A percentile compares a stretch with the other conserved stretches of the same genome.
Evolutionary conservation across 2,797 vertebrate genomes (phyloP).

Genomic region (Parauchenoglanis ngamensis): DNA sequence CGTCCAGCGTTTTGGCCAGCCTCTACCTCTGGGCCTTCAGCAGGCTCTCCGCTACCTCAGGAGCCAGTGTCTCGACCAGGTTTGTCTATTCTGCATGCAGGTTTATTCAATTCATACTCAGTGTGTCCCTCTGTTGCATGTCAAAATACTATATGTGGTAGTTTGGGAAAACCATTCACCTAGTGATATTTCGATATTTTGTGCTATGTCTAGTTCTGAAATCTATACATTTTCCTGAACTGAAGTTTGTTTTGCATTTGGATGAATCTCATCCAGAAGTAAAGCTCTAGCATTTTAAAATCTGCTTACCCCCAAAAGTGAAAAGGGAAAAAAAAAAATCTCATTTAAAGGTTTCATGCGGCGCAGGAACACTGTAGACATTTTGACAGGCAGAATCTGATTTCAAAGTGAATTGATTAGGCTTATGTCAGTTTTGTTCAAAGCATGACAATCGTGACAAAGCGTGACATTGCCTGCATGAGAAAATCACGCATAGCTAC

Average conservation of each 20-base stretch:
- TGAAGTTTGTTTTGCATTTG: background rate
- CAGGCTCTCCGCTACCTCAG: constrained; percentile 91
- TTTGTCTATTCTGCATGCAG: constrained; percentile 56
- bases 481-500: background rate
- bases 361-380: background rate
- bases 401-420: background rate
- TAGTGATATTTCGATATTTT: background rate
- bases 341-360: background rate
- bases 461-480: background rate
- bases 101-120: background rate
- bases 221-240: background rate
- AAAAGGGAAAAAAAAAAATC: background rate
- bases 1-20: constrained; percentile 93
- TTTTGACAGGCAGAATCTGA: constrained; percentile 20
- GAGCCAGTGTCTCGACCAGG: constrained; percentile 95
- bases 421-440: constrained; percentile 8
- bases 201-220: background rate
- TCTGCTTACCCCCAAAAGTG: no score
- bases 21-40: constrained; percentile 92
- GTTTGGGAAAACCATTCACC: background rate
- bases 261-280: background rate
- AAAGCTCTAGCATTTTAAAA: background rate
- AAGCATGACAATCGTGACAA: background rate
- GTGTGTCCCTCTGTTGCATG: background rate
- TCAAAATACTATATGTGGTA: background rate